These are phyloP conservation scores for Trematomus bernacchii DNA, from an alignment of 2,797 vertebrate species.

Conservation along the genomic window DNA sequence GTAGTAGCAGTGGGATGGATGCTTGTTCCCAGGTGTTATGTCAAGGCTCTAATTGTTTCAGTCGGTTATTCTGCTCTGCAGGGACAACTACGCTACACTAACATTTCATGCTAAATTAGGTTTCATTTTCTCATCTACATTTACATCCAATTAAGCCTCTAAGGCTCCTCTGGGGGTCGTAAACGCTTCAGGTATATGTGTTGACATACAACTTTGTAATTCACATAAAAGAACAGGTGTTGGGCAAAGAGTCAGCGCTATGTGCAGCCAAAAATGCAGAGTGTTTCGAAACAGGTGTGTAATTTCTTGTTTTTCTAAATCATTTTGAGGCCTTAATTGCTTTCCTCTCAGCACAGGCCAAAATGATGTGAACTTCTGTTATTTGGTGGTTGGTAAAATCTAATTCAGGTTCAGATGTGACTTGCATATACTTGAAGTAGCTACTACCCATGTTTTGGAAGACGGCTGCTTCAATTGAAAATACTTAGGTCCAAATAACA, in stretches of 20 bases:
- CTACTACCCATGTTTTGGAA: neutral
- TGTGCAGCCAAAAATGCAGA: slow-evolving; percentile 8
- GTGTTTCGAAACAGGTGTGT: neutral
- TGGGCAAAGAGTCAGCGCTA: neutral
- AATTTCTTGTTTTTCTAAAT: neutral
- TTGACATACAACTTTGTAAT: slow-evolving; percentile 12
- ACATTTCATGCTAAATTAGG: slow-evolving; percentile 63
- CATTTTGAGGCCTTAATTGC: neutral
- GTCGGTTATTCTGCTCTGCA: slow-evolving; percentile 45
- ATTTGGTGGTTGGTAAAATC: neutral
- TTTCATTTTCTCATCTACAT: slow-evolving; percentile 61
- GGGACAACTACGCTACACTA: slow-evolving; percentile 44
- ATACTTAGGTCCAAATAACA: neutral
- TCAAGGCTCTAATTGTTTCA: slow-evolving; percentile 63
- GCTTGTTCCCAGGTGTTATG: slow-evolving; percentile 49
- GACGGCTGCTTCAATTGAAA: neutral
- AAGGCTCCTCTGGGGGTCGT: slow-evolving; percentile 27
- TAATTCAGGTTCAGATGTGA: neutral
- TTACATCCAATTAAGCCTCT: slow-evolving; percentile 65
- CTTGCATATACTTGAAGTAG: neutral
- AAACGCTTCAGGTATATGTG: slow-evolving; percentile 31
- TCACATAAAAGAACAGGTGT: slow-evolving; percentile 29
- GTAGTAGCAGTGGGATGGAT: slow-evolving; percentile 25
- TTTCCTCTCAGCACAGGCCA: neutral
- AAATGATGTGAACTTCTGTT: neutral